These are phyloP conservation scores for Crypturellus tataupa DNA, from an alignment of 2,797 vertebrate species.

Conservation along the genomic window DNA sequence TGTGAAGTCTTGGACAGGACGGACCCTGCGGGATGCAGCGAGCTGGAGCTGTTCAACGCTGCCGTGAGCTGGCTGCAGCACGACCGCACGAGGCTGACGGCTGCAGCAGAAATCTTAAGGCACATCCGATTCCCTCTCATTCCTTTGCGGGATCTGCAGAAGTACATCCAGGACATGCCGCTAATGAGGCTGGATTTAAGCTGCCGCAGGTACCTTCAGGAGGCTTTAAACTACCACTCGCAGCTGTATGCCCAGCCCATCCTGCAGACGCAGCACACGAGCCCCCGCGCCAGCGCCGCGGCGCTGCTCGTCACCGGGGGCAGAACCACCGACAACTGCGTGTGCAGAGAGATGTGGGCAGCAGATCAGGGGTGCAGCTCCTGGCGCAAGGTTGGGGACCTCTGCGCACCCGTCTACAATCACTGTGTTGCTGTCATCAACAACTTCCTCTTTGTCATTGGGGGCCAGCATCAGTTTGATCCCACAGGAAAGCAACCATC, in stretches of 20 bases:
- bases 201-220: slow-evolving; percentile 59
- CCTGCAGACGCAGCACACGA: not conserved
- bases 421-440: slow-evolving; percentile 57
- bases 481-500: slow-evolving; percentile 65
- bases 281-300: not conserved
- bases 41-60: slow-evolving; percentile 63
- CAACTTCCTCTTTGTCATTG: slow-evolving; percentile 72
- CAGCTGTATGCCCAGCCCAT: slow-evolving; percentile 43
- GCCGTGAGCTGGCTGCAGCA: slow-evolving; percentile 56
- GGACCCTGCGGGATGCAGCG: not conserved
- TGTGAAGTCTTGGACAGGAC: slow-evolving; percentile 61
- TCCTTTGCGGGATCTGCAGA: slow-evolving; percentile 55
- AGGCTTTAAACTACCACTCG: slow-evolving; percentile 68
- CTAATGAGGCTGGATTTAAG: slow-evolving; percentile 38
- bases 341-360: slow-evolving; percentile 66
- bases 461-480: slow-evolving; percentile 75
- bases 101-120: not conserved
- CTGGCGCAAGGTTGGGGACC: slow-evolving; percentile 59
- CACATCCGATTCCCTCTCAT: slow-evolving; percentile 68
- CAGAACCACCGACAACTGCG: not conserved
- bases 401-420: slow-evolving; percentile 71
- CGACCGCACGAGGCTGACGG: not conserved
- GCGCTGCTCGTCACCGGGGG: slow-evolving; percentile 61
- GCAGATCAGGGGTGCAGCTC: slow-evolving; percentile 4
- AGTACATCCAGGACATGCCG: not conserved